Conservation (phyloP, 1,140 invertebrate genomes). For the Pseudomyrmex pallidus region DNA sequence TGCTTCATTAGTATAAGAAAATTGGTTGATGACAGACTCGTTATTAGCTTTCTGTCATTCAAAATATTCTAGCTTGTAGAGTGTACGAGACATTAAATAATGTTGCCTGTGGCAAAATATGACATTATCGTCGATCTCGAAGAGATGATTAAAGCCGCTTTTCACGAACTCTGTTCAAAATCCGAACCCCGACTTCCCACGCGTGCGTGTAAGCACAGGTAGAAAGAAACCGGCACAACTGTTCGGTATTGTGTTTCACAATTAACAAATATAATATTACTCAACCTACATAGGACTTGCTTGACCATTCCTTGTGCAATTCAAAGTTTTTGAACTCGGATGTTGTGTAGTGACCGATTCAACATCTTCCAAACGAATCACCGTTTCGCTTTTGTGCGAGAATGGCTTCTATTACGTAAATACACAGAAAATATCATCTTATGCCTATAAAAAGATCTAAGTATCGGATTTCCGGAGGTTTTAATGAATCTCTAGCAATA, state of each 20-base stretch:
- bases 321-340: slow-evolving; percentile 19
- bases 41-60: too few species aligned
- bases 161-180: background rate
- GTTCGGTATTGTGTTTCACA: slow-evolving; percentile 76
- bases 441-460: slow-evolving; percentile 19
- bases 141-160: background rate
- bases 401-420: slow-evolving; percentile 76
- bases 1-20: background rate
- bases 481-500: background rate
- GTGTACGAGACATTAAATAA: slow-evolving; percentile 22
- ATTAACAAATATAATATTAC: slow-evolving; percentile 81
- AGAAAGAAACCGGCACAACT: slow-evolving; percentile 58
- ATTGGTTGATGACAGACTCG: background rate
- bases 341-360: slow-evolving; percentile 45
- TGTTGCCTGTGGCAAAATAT: slow-evolving; percentile 26
- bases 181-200: slow-evolving; percentile 67
- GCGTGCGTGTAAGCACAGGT: slow-evolving; percentile 56
- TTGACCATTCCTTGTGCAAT: slow-evolving; percentile 70
- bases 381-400: slow-evolving; percentile 48
- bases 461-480: slow-evolving; percentile 63
- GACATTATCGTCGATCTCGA: slow-evolving; percentile 67
- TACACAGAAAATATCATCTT: slow-evolving; percentile 56
- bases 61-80: background rate
- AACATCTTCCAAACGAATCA: slow-evolving; percentile 46
- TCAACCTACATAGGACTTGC: slow-evolving; percentile 67